Conservation (phyloP, 2,888 invertebrate genomes). For the Stenodera caucasica region DNA sequence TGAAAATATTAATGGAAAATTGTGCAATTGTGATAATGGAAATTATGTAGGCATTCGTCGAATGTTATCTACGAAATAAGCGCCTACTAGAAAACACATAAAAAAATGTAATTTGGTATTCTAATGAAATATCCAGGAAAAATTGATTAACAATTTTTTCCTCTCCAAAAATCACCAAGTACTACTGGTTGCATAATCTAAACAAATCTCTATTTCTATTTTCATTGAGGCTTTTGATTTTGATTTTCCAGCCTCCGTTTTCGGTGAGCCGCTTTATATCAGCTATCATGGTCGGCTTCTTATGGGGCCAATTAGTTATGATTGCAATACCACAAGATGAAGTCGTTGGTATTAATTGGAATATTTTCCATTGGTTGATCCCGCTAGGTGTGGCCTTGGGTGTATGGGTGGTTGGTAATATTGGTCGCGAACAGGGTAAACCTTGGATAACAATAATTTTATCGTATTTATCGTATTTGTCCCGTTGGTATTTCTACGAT, state of each 20-base stretch:
- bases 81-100: neutral
- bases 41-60: neutral
- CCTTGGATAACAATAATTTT: constrained; percentile 70
- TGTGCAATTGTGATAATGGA: neutral
- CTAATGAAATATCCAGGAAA: neutral
- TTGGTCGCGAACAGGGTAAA: constrained; percentile 78
- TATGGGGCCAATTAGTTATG: constrained; percentile 76
- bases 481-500: constrained; percentile 74
- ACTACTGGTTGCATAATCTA: constrained; percentile 2
- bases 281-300: constrained; percentile 74
- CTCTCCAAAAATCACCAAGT: neutral
- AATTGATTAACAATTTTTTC: neutral
- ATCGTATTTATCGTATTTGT: constrained; percentile 68
- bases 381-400: constrained; percentile 78
- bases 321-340: constrained; percentile 78
- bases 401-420: constrained; percentile 88
- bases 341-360: constrained; percentile 70
- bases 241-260: constrained; percentile 75
- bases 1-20: neutral
- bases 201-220: neutral
- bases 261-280: constrained; percentile 77
- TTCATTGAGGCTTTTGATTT: constrained; percentile 31
- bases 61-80: neutral
- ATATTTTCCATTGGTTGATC: constrained; percentile 66
- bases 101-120: too few species aligned